Base-by-base conservation (phyloP, 2,888 invertebrate species). In the Acleris holmiana region DNA sequence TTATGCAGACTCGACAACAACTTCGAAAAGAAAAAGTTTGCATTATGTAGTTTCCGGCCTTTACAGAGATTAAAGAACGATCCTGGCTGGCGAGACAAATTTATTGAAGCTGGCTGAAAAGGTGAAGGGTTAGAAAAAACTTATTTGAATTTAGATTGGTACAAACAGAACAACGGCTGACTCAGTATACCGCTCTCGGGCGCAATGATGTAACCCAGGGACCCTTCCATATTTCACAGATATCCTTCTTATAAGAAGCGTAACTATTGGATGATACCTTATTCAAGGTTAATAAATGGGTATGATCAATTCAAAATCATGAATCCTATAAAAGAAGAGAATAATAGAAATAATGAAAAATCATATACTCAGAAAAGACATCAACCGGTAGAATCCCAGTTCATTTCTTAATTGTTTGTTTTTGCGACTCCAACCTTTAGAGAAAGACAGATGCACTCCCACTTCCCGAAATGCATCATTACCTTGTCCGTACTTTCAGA, bases 111-210 rank as follows among this genome's bases (percentile, higher is more conserved):
- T 56, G 55, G 25, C 44, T 46, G 29, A 18, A 56, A 25, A 46
- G 17, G 17, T 18, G 46, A 8, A 47, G 13, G 23, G 1, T 4
- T 3, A 13, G 7, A 18, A 56, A 25, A 29, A 47, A 44, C 44
- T 29, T 6, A 41, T 56, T 56, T 56, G 56, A 56, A 47, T 56
- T 56, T 46, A 47, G 46, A 56, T 46, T 17, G 17, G 15, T 18
- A 13, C 13, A 54, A 41, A 54, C 54, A 54, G 40, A 53, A 41
- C 47, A 23, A 44, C 44, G 41, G 41, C 41, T 44, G 17, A 17
- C n/a, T 23, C 44, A 41, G 21, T 35, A 21, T n/a, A 44, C 6
- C 18, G 3, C 21, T 15, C 35, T 10, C 10, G 17, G 6, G 17
- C 18, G 15, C 10, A 35, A 5, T 29, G 54, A 19, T 13, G 35